Evolutionary conservation across 2,888 invertebrate species (phyloP), one percentile per base, ranked within the genome.

Genomic region (Philereme vetulata): DNA sequence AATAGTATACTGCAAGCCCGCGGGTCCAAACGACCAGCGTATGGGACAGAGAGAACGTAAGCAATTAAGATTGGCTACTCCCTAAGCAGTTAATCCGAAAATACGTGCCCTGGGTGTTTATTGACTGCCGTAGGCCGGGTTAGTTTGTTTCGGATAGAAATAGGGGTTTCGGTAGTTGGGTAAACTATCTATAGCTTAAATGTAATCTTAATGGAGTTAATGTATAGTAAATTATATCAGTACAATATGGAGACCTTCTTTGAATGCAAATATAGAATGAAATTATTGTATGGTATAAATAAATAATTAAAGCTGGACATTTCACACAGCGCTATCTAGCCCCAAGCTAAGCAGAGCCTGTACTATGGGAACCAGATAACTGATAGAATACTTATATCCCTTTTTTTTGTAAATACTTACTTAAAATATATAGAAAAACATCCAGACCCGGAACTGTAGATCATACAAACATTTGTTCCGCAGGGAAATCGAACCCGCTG

Each of bases 11-110:
- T 86, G 77, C 84, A 79, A 77, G 80, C 76, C 74, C 77, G 72
- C 77, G 75, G 84, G 83, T 81, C 82, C 72, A 79, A 86, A 84
- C 84, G 86, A 82, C 88, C 88, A 77, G 67, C 68, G 72, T 70
- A 72, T 73, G 72, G 70, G 74, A 71, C 77, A 73, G 77, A 78
- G 80, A 82, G 82, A 78, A 82, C 77, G 81, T 72, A 76, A 77
- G 82, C 88, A 90, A 90, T 91, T 91, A 90, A 90, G 88, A 90
- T 86, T 84, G 86, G 86, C 82, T 78, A 84, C 85, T 86, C 88
- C 87, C 88, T 82, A 80, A 80, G 80, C 76, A 85, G 89, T 90
- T 91, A 90, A 90, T 90, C 88, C 85, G 80, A 85, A 89, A 87
- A 87, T 90, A 91, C 91, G 90, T 91, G 90, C 79, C 76, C 73